These are phyloP conservation scores for Cheilosia impressa DNA, from an alignment of 2,888 invertebrate species.

Conservation along the genomic window DNA sequence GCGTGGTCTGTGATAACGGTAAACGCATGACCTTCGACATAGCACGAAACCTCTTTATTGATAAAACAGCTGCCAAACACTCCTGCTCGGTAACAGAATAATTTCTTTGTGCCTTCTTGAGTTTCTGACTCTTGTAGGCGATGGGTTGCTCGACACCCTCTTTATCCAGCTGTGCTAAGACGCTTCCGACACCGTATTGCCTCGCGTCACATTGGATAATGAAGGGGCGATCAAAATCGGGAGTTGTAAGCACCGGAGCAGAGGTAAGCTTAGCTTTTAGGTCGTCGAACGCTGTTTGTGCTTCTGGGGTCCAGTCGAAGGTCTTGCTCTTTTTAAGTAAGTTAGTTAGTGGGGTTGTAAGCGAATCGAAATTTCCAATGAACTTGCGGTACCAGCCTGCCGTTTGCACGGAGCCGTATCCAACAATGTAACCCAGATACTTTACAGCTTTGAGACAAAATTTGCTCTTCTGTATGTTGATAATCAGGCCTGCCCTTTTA, in stretches of 20 bases:
- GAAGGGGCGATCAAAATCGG: slow-evolving; percentile 29
- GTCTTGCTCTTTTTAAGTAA: neutral
- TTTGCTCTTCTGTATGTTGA: slow-evolving; percentile 61
- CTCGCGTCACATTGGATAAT: slow-evolving; percentile 51
- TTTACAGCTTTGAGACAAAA: slow-evolving; percentile 61
- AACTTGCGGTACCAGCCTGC: slow-evolving; percentile 23
- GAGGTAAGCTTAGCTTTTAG: neutral
- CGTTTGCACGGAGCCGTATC: slow-evolving; percentile 14
- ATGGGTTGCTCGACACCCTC: neutral
- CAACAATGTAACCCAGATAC: slow-evolving; percentile 19
- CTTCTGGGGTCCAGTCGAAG: neutral
- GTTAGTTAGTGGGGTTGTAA: neutral
- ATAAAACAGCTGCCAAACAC: slow-evolving; percentile 22
- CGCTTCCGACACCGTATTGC: slow-evolving; percentile 20
- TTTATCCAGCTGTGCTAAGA: neutral
- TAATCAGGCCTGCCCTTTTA: slow-evolving; percentile 37
- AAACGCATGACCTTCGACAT: slow-evolving; percentile 12
- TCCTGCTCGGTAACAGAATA: slow-evolving; percentile 28
- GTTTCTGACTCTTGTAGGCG: slow-evolving; percentile 16
- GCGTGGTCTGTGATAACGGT: slow-evolving; percentile 76
- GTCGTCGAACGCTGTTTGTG: neutral
- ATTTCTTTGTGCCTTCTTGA: slow-evolving; percentile 35
- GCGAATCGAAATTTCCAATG: slow-evolving; percentile 17
- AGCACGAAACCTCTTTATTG: neutral
- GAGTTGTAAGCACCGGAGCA: neutral